These are phyloP conservation scores for Heterotis niloticus DNA, from an alignment of 2,113 vertebrate genomes.

Conservation along the genomic window DNA sequence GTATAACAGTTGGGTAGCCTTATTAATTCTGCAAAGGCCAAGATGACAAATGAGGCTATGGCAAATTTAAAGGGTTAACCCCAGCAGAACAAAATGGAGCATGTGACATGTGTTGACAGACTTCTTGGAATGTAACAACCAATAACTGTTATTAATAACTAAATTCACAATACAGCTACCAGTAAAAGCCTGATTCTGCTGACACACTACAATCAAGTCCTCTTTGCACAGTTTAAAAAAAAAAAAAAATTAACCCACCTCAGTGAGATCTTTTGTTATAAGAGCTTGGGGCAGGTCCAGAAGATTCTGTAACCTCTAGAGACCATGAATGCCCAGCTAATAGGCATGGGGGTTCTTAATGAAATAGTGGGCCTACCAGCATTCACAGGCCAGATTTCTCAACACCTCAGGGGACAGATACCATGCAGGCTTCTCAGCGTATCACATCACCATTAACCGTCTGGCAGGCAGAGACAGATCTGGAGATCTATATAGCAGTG, in stretches of 20 bases:
- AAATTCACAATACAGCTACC: not conserved
- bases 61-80: too few species aligned
- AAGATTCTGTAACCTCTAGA: not conserved
- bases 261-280: too few species aligned
- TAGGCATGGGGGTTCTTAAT: not conserved
- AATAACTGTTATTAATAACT: not conserved
- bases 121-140: too few species aligned
- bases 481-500: conserved; percentile 24
- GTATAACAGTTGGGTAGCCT: too few species aligned
- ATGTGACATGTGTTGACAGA: too few species aligned
- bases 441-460: conserved; percentile 20
- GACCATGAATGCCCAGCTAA: not conserved
- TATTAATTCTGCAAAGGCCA: too few species aligned
- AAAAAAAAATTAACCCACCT: too few species aligned
- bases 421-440: not conserved
- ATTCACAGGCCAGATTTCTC: not conserved
- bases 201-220: not conserved
- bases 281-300: not conserved
- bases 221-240: not conserved
- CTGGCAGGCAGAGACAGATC: not conserved
- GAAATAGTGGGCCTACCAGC: not conserved
- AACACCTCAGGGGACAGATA: not conserved
- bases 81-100: too few species aligned
- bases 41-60: too few species aligned
- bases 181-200: not conserved